Conservation (phyloP, 2,113 vertebrate species). For the Equus przewalskii region DNA sequence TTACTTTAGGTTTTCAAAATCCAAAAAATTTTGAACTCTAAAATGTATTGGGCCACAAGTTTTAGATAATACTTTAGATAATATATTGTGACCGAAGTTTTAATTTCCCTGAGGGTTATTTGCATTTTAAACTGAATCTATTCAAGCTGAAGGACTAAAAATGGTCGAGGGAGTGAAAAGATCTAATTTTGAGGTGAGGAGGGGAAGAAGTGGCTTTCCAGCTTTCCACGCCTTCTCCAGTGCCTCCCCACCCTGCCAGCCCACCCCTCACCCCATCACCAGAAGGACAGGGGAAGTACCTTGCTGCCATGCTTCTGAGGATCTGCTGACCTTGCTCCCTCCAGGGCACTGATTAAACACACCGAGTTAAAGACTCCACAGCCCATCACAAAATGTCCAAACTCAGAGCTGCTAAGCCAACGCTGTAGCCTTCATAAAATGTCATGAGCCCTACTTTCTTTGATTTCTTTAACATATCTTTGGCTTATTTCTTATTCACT, state of each 20-base stretch:
- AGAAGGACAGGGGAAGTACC: rapidly evolving
- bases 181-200: background rate
- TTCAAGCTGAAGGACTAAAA: background rate
- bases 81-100: background rate
- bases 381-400: rapidly evolving
- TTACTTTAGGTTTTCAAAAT: background rate
- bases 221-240: rapidly evolving
- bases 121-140: background rate
- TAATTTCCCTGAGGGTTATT: background rate
- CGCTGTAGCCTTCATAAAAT: rapidly evolving
- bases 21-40: background rate
- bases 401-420: background rate
- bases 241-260: background rate
- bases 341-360: rapidly evolving
- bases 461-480: background rate
- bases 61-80: background rate
- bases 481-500: background rate
- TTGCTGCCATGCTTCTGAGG: rapidly evolving
- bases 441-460: background rate
- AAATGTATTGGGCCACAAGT: background rate
- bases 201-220: background rate
- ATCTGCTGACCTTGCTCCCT: background rate
- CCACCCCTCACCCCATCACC: rapidly evolving
- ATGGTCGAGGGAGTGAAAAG: background rate
- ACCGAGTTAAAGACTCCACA: background rate